A percentile compares a stretch with the other conserved stretches of the same genome.
Conservation (phyloP, 2,113 vertebrate species). For the Chinchilla lanigera region DNA sequence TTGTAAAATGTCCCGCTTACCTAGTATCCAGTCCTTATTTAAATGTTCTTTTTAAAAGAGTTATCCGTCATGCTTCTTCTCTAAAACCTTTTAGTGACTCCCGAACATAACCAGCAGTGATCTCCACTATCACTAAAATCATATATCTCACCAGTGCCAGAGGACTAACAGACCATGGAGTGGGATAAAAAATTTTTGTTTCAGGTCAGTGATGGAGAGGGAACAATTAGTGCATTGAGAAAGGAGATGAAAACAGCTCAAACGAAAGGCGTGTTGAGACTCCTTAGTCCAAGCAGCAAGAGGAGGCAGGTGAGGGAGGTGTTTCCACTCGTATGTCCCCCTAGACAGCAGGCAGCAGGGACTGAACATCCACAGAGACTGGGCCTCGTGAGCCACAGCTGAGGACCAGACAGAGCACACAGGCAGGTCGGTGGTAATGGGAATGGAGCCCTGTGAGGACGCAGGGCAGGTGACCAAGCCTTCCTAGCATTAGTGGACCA, state of each 20-base stretch:
- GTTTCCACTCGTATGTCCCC: background rate
- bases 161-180: background rate
- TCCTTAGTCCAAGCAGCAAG: background rate
- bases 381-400: background rate
- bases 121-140: background rate
- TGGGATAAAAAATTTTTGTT: background rate
- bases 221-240: background rate
- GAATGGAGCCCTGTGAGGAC: background rate
- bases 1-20: conserved; percentile 17
- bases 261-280: background rate
- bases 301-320: background rate
- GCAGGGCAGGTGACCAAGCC: background rate
- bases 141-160: background rate
- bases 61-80: background rate
- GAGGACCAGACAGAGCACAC: background rate
- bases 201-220: background rate
- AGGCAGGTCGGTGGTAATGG: background rate
- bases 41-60: background rate
- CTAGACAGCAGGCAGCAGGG: background rate
- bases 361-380: background rate
- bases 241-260: conserved; percentile 1
- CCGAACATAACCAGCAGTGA: background rate
- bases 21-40: background rate
- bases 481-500: background rate
- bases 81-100: background rate